Base-by-base conservation (phyloP, 2,113 vertebrate genomes). In the Murina feae region DNA sequence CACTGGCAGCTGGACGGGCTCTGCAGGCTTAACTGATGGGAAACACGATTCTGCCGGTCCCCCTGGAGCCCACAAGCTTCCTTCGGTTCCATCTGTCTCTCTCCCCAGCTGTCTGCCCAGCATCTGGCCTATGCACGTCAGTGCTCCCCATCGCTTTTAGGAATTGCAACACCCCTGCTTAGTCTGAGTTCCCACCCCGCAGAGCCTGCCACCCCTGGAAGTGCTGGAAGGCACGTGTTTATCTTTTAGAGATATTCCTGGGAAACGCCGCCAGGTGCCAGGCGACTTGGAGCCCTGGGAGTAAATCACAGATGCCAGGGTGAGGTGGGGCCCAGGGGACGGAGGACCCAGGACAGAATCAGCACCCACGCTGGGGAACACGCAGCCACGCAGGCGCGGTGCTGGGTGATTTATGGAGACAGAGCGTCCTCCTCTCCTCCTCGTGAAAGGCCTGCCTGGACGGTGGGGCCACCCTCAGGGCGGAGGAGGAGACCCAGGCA, bases 81-180 rank as follows among this genome's bases (percentile, higher is more conserved):
- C 71, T 96, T 44, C 8, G 85, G 92, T 39, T 74, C 0, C 2
- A 80, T 39, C 44, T 47, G 84, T 8, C 7, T 12, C 75, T 58
- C 90, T 68, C n/a, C 37, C 42, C 93, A 91, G 94, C 94, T 51
- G 89, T 53, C 82, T 58, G 86, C 91, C 88, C 86, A 95, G 68
- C 96, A 96, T 94, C 97, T 97, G 96, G 95, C 78, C 87, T 81
- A 75, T 79, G 49, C 82, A 85, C 91, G 94, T 91, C 95, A 92
- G 80, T 14, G 13, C 91, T 81, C 65, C 89, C 90, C 81, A 12
- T 60, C 47, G n/a, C 93, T n/a, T 39, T 65, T 7, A 80, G 79
- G 44, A 87, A 83, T 4, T 83, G 82, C 88, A 72, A 78, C 49
- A n/a, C 42, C 30, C 30, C 74, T 74, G 76, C 66, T 68, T 37